phyloP scores from a whole-genome alignment of 2,797 vertebrate species.

The Aulostomus chinensis region DNA sequence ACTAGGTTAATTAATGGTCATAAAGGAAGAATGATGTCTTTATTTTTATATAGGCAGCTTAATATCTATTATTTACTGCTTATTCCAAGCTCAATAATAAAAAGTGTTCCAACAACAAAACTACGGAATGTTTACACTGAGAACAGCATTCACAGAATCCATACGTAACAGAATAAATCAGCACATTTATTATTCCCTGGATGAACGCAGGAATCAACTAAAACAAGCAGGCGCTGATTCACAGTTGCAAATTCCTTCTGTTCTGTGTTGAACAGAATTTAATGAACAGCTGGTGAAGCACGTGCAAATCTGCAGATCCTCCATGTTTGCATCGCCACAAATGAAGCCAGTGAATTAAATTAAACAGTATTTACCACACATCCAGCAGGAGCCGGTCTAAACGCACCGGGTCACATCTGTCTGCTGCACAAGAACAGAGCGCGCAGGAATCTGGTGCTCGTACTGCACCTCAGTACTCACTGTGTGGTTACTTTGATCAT shows the following conservation, averaged over 20 bases:
- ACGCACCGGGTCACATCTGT: no score
- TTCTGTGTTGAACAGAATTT: background rate
- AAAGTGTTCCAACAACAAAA: background rate
- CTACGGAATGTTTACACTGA: background rate
- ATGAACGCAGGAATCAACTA: background rate
- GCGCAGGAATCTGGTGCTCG: no score
- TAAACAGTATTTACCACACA: background rate
- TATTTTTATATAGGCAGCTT: no score
- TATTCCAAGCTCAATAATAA: no score
- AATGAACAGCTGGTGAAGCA: background rate
- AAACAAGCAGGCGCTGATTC: background rate
- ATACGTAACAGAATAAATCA: background rate
- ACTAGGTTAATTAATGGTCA: no score
- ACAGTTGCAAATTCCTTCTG: background rate
- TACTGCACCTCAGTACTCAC: no score
- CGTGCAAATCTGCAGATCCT: conserved; percentile 1
- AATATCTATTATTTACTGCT: no score
- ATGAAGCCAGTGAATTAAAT: background rate
- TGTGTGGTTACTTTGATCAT: no score
- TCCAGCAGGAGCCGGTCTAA: background rate
- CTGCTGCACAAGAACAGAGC: no score
- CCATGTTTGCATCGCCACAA: background rate
- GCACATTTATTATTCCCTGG: background rate
- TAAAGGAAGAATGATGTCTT: no score
- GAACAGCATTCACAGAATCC: background rate